A percentile compares a stretch with the other conserved stretches of the same genome.
These are phyloP conservation scores for Philypnodon macrostomus DNA, from an alignment of 2,797 vertebrate species.

Conservation along the genomic window DNA sequence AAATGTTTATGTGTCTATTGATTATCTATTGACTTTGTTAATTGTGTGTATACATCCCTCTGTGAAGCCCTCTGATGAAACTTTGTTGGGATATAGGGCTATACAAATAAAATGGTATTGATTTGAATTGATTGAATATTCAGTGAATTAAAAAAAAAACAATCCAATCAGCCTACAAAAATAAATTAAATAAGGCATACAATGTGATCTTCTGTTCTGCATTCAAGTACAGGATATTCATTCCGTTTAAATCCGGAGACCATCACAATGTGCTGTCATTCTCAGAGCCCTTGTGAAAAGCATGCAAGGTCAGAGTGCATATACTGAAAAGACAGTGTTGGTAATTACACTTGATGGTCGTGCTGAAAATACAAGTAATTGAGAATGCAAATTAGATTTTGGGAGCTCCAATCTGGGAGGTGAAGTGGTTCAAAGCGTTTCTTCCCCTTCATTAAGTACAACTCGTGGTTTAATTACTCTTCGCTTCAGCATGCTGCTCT, in stretches of 20 bases:
- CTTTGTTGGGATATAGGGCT: no score
- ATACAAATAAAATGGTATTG: no score
- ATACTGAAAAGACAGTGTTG: conserved; percentile 32
- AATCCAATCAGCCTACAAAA: no score
- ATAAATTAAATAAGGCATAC: background rate
- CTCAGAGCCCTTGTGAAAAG: conserved; percentile 8
- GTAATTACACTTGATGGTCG: conserved; percentile 61
- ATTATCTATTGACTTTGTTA: no score
- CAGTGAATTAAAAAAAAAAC: no score
- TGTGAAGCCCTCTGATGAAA: no score
- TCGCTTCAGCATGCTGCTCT: conserved; percentile 57
- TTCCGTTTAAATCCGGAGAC: conserved; percentile 21
- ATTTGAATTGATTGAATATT: no score
- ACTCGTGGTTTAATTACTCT: conserved; percentile 78
- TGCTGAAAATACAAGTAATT: conserved; percentile 62
- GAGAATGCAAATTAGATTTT: conserved; percentile 66
- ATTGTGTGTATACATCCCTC: no score
- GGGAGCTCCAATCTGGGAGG: conserved; percentile 57
- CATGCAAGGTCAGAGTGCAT: conserved; percentile 18
- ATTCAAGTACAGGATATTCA: background rate
- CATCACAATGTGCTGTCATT: conserved; percentile 14
- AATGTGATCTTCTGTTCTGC: background rate
- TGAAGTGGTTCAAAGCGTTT: conserved; percentile 71
- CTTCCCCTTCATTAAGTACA: conserved; percentile 72
- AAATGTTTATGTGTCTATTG: no score